Conservation (phyloP, 1,140 invertebrate species). For the Euura saliciscinereae region DNA sequence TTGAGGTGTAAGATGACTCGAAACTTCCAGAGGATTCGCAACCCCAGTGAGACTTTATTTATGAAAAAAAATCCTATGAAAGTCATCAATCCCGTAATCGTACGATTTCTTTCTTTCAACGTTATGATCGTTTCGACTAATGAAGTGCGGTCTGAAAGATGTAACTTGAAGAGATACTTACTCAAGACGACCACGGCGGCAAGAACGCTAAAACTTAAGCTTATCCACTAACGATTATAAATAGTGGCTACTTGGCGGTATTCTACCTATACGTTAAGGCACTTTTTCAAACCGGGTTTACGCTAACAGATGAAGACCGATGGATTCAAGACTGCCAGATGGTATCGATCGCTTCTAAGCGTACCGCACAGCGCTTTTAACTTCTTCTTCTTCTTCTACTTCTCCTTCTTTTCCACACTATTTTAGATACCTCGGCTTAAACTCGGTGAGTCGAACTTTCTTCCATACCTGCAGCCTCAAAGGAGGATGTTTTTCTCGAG, state of each 20-base stretch:
- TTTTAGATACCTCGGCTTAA: not conserved
- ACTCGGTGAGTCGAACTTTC: not conserved
- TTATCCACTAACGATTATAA: not conserved
- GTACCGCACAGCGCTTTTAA: not conserved
- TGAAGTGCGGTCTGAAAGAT: not conserved
- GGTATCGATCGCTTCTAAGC: not conserved
- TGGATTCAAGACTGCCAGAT: slow-evolving; percentile 4
- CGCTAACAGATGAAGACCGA: not conserved
- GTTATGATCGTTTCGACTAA: not conserved
- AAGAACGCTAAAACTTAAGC: not conserved
- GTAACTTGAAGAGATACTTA: not conserved
- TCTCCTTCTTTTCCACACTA: not conserved
- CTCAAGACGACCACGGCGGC: not conserved
- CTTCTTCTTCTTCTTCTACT: slow-evolving; percentile 1
- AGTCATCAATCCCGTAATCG: not conserved
- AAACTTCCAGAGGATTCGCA: too few relatives aligned
- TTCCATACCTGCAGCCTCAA: not conserved
- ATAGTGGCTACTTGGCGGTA: slow-evolving; percentile 2
- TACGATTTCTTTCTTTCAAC: not conserved
- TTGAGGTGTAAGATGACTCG: too few relatives aligned
- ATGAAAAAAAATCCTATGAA: too few relatives aligned
- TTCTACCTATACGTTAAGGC: not conserved
- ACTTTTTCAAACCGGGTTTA: not conserved
- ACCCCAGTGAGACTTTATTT: too few relatives aligned
- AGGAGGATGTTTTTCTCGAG: not conserved